Evolutionary conservation across 2,113 vertebrate species (phyloP), one percentile per base, ranked within the genome.

Genomic region (Cairina moschata): DNA sequence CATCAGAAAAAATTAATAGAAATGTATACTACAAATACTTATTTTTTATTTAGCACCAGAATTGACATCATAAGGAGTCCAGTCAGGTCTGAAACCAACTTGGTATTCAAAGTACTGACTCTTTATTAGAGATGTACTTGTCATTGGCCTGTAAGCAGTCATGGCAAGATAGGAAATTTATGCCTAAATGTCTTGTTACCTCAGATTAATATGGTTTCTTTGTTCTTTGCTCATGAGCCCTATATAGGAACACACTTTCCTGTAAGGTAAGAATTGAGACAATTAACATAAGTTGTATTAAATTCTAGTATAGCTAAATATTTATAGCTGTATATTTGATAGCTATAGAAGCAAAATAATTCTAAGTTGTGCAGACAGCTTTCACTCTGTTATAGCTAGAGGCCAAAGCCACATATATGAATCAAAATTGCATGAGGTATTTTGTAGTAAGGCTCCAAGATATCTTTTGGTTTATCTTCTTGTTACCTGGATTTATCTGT

Each of bases 21-120:
- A 81, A 79, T 10, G 13, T 15, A 42, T 75, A 52, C 6, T 21
- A 18, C 3, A 21, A 4, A 7, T 44, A 15, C 21, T 3, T 17
- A 11, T 8, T 8, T 40, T n/a, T 11, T 6, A 10, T n/a, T 59
- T 67, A 67, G 6, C 5, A 5, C 58, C 7, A 0, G 48, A 62
- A 66, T 3, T 44, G n/a, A n/a, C 28, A 42, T 34, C 6, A 42
- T 68, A 15, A 66, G 21, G n/a, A 85, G 6, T 31, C 29, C 8
- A 16, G 26, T 62, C 18, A 66, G 17, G 6, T 73, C 46, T 71
- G 40, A 87, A 78, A 71, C 13, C 18, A 42, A 2, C 5, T 62
- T 42, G 6, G 6, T 55, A 23, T 72, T 22, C 8, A 4, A 52
- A 84, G 18, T 72, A 55, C 17, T 65, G 31, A 58, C 62, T 21